These are phyloP conservation scores for Aphis craccivora DNA, from an alignment of 1,140 invertebrate genomes.

Conservation along the genomic window DNA sequence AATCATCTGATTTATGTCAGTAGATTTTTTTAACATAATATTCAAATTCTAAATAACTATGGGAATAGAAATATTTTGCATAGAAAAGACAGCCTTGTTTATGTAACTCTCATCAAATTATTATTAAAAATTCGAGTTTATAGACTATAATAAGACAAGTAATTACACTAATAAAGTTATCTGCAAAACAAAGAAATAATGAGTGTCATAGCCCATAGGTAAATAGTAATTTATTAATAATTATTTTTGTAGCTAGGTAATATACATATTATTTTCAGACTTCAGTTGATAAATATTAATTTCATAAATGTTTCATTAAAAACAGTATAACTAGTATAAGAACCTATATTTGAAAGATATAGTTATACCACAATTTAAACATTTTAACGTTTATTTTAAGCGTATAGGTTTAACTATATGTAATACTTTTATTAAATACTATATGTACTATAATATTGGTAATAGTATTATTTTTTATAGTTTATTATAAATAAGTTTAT, in stretches of 20 bases:
- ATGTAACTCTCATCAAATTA: background rate
- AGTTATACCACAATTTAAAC: background rate
- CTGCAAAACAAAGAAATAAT: background rate
- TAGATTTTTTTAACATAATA: background rate
- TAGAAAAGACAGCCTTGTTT: background rate
- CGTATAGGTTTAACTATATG: background rate
- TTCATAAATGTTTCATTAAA: background rate
- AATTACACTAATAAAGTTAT: background rate
- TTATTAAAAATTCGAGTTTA: background rate
- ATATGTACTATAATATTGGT: background rate
- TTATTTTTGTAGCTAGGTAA: background rate
- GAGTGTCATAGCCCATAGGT: background rate
- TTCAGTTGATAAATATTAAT: background rate
- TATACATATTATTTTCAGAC: too few relatives aligned
- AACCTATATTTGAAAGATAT: background rate
- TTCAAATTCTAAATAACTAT: background rate
- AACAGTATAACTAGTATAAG: background rate
- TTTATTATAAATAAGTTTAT: background rate
- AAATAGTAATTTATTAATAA: conserved; percentile 4
- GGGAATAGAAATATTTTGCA: background rate
- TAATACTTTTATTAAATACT: background rate
- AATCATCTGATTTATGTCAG: background rate
- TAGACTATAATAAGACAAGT: background rate
- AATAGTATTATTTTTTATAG: background rate
- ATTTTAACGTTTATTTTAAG: background rate